Conservation (phyloP, 2,113 vertebrate genomes). For the Boleophthalmus pectinirostris region DNA sequence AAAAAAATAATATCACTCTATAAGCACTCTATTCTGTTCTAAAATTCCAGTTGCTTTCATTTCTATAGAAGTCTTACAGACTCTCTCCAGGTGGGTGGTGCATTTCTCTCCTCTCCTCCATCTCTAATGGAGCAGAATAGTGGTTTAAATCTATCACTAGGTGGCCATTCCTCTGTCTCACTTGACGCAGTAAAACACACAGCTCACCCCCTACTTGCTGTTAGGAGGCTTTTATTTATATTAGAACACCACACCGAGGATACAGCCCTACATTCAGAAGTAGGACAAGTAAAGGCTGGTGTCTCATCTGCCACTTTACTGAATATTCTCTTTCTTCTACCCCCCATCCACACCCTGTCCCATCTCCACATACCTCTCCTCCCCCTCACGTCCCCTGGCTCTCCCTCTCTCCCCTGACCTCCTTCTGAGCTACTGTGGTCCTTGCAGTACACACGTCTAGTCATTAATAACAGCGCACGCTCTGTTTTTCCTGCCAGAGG, state of each 20-base stretch:
- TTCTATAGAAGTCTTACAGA: neutral
- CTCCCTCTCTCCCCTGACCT: slow-evolving; percentile 58
- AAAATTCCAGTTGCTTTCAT: neutral
- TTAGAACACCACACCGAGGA: slow-evolving; percentile 19
- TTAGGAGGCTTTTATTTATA: slow-evolving; percentile 38
- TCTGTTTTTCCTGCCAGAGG: slow-evolving; percentile 70
- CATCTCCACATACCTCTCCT: neutral
- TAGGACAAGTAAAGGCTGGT: slow-evolving; percentile 25
- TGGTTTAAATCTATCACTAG: neutral
- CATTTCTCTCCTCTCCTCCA: neutral
- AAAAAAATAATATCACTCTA: too few species aligned
- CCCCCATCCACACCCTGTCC: slow-evolving; percentile 14
- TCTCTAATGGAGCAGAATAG: neutral
- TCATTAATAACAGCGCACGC: slow-evolving; percentile 69
- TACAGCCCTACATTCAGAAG: slow-evolving; percentile 34
- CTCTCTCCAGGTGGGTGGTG: neutral
- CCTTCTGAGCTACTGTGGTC: slow-evolving; percentile 62
- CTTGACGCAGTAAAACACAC: slow-evolving; percentile 14
- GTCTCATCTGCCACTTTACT: slow-evolving; percentile 40
- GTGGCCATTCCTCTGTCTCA: neutral
- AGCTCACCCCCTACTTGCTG: slow-evolving; percentile 27
- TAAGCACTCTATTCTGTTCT: neutral
- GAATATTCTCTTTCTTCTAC: slow-evolving; percentile 47
- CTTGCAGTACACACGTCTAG: slow-evolving; percentile 66
- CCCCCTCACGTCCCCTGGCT: slow-evolving; percentile 15